Evolutionary conservation across 2,888 invertebrate genomes (phyloP).

Genomic region (Rhagonycha fulva): DNA sequence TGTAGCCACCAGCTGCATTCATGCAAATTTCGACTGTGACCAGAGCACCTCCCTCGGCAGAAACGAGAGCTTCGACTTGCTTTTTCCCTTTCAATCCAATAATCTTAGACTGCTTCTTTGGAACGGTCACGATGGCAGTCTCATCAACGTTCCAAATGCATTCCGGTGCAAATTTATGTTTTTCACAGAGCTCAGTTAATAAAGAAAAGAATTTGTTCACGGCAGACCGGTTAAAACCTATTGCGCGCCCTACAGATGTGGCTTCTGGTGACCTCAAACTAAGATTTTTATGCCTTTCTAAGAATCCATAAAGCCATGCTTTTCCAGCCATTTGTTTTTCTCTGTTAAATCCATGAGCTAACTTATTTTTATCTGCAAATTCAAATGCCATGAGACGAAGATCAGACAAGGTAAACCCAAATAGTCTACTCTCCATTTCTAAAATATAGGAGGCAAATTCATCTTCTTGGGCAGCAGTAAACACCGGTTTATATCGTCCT

Average conservation of each 20-base stretch:
- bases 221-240: slow-evolving; percentile 42
- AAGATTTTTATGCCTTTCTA: slow-evolving; percentile 32
- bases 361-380: slow-evolving; percentile 40
- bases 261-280: slow-evolving; percentile 30
- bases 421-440: slow-evolving; percentile 29
- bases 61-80: slow-evolving; percentile 36
- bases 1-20: slow-evolving; percentile 37
- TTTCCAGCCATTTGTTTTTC: slow-evolving; percentile 39
- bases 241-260: slow-evolving; percentile 35
- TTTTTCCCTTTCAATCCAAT: slow-evolving; percentile 25
- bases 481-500: slow-evolving; percentile 5
- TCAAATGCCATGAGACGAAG: slow-evolving; percentile 28
- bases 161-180: slow-evolving; percentile 37
- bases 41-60: slow-evolving; percentile 41
- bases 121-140: slow-evolving; percentile 39
- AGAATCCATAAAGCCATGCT: slow-evolving; percentile 41
- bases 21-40: slow-evolving; percentile 40
- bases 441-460: slow-evolving; percentile 23
- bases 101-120: slow-evolving; percentile 29
- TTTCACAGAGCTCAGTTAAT: slow-evolving; percentile 33
- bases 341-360: slow-evolving; percentile 39
- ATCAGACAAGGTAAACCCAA: slow-evolving; percentile 30
- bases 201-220: slow-evolving; percentile 32
- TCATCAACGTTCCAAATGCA: slow-evolving; percentile 38
- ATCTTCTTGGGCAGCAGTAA: slow-evolving; percentile 24